Evolutionary conservation across 2,888 invertebrate genomes (phyloP).

Genomic region (Leptarthrus brevirostris): DNA sequence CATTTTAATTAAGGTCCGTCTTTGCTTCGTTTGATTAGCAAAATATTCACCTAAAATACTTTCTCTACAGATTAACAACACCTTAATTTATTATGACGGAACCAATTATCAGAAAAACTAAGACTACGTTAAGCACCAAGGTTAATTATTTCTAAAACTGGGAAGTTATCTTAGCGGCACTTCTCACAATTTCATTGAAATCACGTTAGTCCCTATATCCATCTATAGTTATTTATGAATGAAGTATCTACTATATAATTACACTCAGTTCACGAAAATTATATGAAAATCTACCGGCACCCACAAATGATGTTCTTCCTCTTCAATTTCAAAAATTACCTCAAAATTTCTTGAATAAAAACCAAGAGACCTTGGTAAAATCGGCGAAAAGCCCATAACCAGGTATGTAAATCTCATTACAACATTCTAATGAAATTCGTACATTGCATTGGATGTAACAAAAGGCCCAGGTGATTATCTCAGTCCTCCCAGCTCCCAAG

Average conservation of each 20-base stretch:
- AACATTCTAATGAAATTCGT: constrained; percentile 32
- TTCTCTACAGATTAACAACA: too few relatives aligned
- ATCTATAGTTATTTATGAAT: not conserved
- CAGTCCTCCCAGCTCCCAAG: constrained; percentile 20
- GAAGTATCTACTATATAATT: not conserved
- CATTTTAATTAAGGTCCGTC: too few relatives aligned
- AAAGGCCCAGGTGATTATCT: constrained; percentile 17
- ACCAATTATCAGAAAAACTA: too few relatives aligned
- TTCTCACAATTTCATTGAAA: not conserved
- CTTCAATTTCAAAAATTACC: not conserved
- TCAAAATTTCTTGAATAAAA: not conserved
- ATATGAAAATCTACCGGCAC: not conserved
- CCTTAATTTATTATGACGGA: too few relatives aligned
- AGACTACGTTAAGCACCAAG: too few relatives aligned
- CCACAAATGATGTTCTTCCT: not conserved
- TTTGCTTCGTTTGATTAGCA: too few relatives aligned
- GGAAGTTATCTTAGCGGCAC: not conserved
- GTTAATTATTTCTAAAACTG: not conserved
- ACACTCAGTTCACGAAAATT: not conserved
- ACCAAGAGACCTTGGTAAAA: constrained; percentile 2
- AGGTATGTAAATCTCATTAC: constrained; percentile 32
- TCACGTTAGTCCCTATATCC: not conserved
- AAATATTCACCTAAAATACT: too few relatives aligned
- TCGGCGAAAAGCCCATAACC: constrained; percentile 2
- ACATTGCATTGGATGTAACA: constrained; percentile 10